phyloP scores from a whole-genome alignment of 2,113 vertebrate genomes.

The Syngnathus scovelli region DNA sequence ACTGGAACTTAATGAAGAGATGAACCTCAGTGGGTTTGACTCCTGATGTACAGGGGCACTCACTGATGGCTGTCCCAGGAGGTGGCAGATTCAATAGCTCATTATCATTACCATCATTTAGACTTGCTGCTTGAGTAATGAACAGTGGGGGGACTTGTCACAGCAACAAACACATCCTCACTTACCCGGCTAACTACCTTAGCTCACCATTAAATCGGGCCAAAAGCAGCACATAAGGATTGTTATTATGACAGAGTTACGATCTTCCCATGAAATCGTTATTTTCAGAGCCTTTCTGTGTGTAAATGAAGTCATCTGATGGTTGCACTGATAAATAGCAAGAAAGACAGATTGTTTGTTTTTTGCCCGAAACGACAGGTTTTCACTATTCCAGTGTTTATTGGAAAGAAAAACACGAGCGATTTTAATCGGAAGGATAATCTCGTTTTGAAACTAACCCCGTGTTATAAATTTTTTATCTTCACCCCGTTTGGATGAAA shows the following conservation, averaged over 20 bases:
- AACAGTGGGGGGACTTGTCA: conserved; percentile 60
- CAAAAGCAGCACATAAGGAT: background rate
- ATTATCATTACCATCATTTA: conserved; percentile 58
- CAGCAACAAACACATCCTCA: conserved; percentile 51
- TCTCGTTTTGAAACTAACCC: background rate
- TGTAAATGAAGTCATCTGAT: background rate
- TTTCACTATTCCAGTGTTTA: background rate
- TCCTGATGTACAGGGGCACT: conserved; percentile 43
- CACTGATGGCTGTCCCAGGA: conserved; percentile 57
- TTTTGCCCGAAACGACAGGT: conserved; percentile 8
- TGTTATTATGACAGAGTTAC: background rate
- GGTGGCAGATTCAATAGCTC: conserved; percentile 70
- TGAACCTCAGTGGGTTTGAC: conserved; percentile 56
- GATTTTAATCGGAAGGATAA: background rate
- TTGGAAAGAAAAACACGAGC: background rate
- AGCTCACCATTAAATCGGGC: background rate
- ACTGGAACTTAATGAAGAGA: conserved; percentile 55
- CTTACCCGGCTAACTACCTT: conserved; percentile 4
- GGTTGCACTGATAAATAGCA: background rate
- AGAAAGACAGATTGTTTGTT: conserved; percentile 44
- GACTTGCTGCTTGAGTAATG: conserved; percentile 70
- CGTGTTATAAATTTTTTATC: background rate
- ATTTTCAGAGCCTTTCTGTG: background rate
- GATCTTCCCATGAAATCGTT: background rate
- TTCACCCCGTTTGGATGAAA: background rate